Base-by-base conservation (phyloP, 2,888 invertebrate species). In the Drosophila barbarae region DNA sequence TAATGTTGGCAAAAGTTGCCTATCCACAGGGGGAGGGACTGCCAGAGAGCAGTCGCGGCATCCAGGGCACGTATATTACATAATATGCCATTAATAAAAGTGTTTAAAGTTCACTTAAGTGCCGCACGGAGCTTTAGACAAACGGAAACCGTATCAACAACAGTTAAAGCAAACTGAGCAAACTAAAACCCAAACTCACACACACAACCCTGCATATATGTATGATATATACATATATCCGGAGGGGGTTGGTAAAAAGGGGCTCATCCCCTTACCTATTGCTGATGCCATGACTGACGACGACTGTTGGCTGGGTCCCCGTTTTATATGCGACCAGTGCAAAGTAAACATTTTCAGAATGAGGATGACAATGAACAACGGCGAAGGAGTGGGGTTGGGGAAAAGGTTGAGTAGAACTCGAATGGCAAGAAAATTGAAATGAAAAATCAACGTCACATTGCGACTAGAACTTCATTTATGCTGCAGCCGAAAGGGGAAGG, bases 31-130 rank as follows among this genome's bases (percentile, higher is more conserved):
- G 30, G 3, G 30, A 30, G 30, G 9, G 30, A 4, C 18, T 2
- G 10, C 4, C 41, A 5, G 26, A 5, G 46, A 38, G 30, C 30
- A 39, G 39, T 39, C 38, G 34, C 8, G 38, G 49, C 42, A 47
- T 53, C 36, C 73, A 44, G 66, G 69, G 73, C 71, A 77, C 85
- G 84, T 81, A 82, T 85, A 82, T 82, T 82, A 82, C 82, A 83
- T 82, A 82, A 82, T 82, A 84, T 79, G 75, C 82, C 82, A 82
- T 82, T 82, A 82, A 82, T 84, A 85, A 82, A 82, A 84, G 82
- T 82, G 82, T 82, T 82, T 82, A 82, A 82, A 82, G 85, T 82
- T 85, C 85, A 82, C 82, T 82, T 82, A 82, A 82, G 82, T 80
- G 81, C 84, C 82, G 78, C 76, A 76, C 73, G 70, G 84, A 85